Evolutionary conservation across 2,797 vertebrate genomes (phyloP), one percentile per base, ranked within the genome.

Genomic region (Acropternis orthonyx): DNA sequence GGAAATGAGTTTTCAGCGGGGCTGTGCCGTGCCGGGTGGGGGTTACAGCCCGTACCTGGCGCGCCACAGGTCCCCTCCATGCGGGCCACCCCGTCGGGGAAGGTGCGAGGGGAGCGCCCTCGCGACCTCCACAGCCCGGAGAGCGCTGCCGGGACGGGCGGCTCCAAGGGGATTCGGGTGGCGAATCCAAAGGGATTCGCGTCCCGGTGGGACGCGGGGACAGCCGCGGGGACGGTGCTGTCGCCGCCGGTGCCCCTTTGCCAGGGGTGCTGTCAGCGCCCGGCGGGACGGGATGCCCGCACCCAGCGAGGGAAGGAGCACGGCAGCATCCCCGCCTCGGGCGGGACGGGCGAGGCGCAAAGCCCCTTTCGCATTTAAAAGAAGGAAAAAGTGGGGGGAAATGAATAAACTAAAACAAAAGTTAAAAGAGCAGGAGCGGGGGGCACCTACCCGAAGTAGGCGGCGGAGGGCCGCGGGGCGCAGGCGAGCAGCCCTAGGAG

Each of bases 401-500:
- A n/a, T n/a, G 43, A 24, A 15, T 26, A 49, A 44, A 36, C 30
- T 32, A 59, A 3, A 49, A 3, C 2, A 30, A n/a, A 81, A 80
- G 59, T 68, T 52, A 0, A 4, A 6, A 4, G 15, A n/a, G 24
- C 48, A 27, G 48, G 14, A 46, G 22, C 10, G 48, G 9, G 23
- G 37, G 43, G 71, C 93, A 93, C 99, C 98, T 98, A 99, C 99
- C 99, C 99, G 98, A 99, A 99, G 98, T 99, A 99, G 83, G 99
- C 99, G 95, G 98, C 97, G 96, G 98, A 98, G 77, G 98, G 98
- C 97, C 98, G 98, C 93, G 97, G 58, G 58, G 58, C 58, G 36
- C 58, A 59, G 58, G 58, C 58, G 58, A 59, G 58, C 58, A 59
- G 58, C 58, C 58, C 58, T 59, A 59, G 58, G 58, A 98, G 98